Conservation (phyloP, 2,888 invertebrate species). For the Monopis laevigella region DNA sequence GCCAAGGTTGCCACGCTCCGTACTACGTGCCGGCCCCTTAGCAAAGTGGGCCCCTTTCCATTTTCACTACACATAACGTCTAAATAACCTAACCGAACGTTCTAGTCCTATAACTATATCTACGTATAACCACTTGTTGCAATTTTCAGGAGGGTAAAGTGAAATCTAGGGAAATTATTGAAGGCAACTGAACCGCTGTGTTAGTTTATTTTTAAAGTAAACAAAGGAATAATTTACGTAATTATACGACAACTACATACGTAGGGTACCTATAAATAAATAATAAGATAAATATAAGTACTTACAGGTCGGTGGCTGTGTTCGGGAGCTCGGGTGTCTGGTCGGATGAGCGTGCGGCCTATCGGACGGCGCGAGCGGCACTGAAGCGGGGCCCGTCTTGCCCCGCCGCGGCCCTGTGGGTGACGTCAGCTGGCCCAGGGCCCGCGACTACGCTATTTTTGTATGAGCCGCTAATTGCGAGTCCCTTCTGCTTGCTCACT, state of each 20-base stretch:
- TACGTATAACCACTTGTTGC: no score
- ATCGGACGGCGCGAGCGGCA: constrained; percentile 64
- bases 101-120: no score
- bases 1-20: constrained; percentile 63
- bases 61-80: background rate
- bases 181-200: no score
- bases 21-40: constrained; percentile 22
- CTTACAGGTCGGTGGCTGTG: constrained; percentile 6
- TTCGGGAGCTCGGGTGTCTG: background rate
- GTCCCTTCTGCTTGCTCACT: no score
- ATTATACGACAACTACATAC: no score
- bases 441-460: constrained; percentile 61
- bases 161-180: no score
- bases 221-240: no score
- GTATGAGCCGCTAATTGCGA: no score
- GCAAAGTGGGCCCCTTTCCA: constrained; percentile 8
- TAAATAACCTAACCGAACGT: no score
- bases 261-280: no score
- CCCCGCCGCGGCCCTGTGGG: constrained; percentile 56
- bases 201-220: no score
- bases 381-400: constrained; percentile 67
- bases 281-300: background rate
- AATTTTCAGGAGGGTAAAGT: no score
- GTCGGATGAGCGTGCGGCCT: constrained; percentile 38
- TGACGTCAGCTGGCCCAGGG: constrained; percentile 67